Evolutionary conservation across 2,113 vertebrate species (phyloP).

Genomic region (Rhinopomastus cyanomelas): DNA sequence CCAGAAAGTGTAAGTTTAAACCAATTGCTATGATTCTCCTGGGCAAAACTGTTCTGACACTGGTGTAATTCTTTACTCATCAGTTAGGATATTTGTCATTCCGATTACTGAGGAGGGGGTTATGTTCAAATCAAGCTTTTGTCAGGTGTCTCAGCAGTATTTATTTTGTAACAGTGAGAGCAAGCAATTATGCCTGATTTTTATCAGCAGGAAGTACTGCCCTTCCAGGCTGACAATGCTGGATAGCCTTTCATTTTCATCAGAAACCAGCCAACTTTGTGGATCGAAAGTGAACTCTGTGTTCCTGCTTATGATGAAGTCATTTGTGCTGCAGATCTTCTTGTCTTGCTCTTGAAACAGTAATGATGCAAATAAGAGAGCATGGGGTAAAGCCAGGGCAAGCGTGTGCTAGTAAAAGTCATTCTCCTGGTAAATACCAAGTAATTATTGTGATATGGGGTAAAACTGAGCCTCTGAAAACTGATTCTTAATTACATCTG

Average conservation of each 20-base stretch:
- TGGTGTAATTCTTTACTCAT: neutral
- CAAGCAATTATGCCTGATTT: neutral
- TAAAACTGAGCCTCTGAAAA: constrained; percentile 45
- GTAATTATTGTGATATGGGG: constrained; percentile 38
- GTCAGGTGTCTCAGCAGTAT: neutral
- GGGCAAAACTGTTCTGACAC: neutral
- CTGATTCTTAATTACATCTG: constrained; percentile 71
- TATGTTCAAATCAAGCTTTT: neutral
- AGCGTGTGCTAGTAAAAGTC: constrained; percentile 20
- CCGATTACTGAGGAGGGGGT: neutral
- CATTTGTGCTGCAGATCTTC: constrained; percentile 42
- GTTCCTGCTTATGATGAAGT: neutral
- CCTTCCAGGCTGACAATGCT: constrained; percentile 18
- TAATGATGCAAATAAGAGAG: neutral
- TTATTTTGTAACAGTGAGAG: constrained; percentile 1
- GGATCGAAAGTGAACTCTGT: neutral
- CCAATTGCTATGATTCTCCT: neutral
- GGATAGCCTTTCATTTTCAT: constrained; percentile 55
- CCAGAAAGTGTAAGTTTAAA: neutral
- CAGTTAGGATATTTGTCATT: neutral
- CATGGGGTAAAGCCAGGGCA: neutral
- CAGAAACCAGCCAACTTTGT: neutral
- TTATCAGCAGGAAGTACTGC: constrained; percentile 23
- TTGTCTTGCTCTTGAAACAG: constrained; percentile 30
- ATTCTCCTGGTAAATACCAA: constrained; percentile 42